These are phyloP conservation scores for Eumacrocentrus americanus DNA, from an alignment of 2,888 invertebrate genomes.

Conservation along the genomic window DNA sequence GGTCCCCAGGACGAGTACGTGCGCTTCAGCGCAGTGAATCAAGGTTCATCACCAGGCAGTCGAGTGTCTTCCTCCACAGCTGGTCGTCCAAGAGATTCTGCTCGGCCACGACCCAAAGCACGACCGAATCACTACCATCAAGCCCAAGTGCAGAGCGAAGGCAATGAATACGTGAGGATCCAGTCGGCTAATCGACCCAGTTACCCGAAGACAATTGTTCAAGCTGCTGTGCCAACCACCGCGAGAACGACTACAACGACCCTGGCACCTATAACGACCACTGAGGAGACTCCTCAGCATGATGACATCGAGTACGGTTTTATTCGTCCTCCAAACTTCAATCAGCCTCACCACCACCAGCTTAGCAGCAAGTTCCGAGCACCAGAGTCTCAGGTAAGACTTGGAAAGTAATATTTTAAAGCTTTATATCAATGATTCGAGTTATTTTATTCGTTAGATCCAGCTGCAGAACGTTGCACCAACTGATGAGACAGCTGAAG, in stretches of 20 bases:
- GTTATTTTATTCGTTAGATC: constrained; percentile 24
- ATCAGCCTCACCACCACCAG: constrained; percentile 38
- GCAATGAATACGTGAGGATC: constrained; percentile 55
- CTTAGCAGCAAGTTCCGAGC: constrained; percentile 41
- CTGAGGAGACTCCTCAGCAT: constrained; percentile 35
- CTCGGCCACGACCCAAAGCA: constrained; percentile 37
- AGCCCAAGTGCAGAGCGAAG: constrained; percentile 52
- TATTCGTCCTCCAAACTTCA: constrained; percentile 62
- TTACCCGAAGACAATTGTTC: constrained; percentile 35
- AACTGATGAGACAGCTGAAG: constrained; percentile 44
- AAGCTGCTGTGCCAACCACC: constrained; percentile 33
- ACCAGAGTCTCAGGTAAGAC: constrained; percentile 38
- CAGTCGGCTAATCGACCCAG: constrained; percentile 41
- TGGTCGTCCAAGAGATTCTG: constrained; percentile 31
- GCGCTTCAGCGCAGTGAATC: constrained; percentile 54
- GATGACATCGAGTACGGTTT: constrained; percentile 63
- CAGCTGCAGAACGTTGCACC: constrained; percentile 35
- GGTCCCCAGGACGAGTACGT: constrained; percentile 57
- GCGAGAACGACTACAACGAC: constrained; percentile 37
- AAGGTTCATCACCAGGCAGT: constrained; percentile 39
- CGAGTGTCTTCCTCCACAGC: constrained; percentile 13
- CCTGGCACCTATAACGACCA: constrained; percentile 44
- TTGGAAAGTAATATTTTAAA: constrained; percentile 1
- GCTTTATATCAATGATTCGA: background rate
- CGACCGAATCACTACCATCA: constrained; percentile 41